These are phyloP conservation scores for Perodicticus potto DNA, from an alignment of 2,797 vertebrate genomes.

Conservation along the genomic window DNA sequence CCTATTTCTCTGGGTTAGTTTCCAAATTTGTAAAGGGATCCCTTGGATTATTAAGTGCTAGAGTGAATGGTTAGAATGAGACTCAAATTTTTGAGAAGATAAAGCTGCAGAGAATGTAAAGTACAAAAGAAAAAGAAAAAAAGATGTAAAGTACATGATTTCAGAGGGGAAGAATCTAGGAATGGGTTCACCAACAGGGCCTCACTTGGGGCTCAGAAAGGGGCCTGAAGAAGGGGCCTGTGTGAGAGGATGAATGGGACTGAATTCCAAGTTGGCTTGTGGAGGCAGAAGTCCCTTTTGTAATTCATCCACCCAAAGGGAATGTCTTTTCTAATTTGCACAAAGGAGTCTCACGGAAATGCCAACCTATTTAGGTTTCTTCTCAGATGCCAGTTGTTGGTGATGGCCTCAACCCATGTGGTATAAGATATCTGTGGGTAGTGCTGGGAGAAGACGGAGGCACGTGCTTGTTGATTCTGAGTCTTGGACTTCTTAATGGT, in stretches of 20 bases:
- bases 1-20: conserved; percentile 1
- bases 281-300: not conserved
- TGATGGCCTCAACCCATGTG: not conserved
- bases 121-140: too few relatives aligned
- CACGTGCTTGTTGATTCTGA: not conserved
- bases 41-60: not conserved
- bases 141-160: not conserved
- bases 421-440: not conserved
- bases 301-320: not conserved
- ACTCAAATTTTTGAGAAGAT: not conserved
- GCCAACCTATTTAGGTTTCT: not conserved
- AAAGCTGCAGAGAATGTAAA: not conserved
- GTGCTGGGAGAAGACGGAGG: not conserved
- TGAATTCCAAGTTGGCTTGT: conserved; percentile 1
- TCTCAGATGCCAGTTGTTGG: not conserved
- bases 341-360: not conserved
- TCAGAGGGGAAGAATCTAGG: not conserved
- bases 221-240: too few relatives aligned
- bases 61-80: not conserved
- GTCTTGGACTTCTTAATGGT: not conserved
- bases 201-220: too few relatives aligned
- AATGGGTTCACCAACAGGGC: not conserved
- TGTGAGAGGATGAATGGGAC: too few relatives aligned
- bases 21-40: not conserved
- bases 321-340: not conserved